These are phyloP conservation scores for Etheostoma spectabile DNA, from an alignment of 2,113 vertebrate species.

Conservation along the genomic window DNA sequence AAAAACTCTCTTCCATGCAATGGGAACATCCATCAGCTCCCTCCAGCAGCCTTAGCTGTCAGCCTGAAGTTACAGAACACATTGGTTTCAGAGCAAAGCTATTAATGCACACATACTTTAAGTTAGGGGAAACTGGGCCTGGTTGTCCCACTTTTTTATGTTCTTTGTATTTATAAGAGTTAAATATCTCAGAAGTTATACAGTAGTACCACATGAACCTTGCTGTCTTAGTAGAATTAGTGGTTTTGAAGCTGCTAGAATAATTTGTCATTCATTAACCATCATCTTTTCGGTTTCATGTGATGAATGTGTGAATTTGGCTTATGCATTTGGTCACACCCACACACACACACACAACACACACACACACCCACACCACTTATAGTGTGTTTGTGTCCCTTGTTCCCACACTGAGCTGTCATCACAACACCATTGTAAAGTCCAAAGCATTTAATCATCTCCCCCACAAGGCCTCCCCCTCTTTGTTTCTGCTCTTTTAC, in stretches of 20 bases:
- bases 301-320: neutral
- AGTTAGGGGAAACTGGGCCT: constrained; percentile 26
- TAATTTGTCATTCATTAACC: neutral
- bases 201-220: neutral
- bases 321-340: constrained; percentile 1
- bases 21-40: constrained; percentile 37
- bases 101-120: constrained; percentile 47
- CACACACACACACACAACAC: neutral
- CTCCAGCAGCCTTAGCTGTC: constrained; percentile 21
- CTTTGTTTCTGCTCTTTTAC: neutral
- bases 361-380: neutral
- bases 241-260: neutral
- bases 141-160: constrained; percentile 43
- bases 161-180: neutral
- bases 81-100: constrained; percentile 16
- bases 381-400: neutral
- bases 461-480: constrained; percentile 3
- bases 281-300: neutral
- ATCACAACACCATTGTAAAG: constrained; percentile 7
- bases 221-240: neutral
- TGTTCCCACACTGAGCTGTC: constrained; percentile 13
- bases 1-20: constrained; percentile 6
- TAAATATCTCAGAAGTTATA: neutral
- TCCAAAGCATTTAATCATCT: constrained; percentile 41
- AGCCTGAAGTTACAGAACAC: constrained; percentile 17